Base-by-base conservation (phyloP, 2,888 invertebrate genomes). In the Trimorus sp. region DNA sequence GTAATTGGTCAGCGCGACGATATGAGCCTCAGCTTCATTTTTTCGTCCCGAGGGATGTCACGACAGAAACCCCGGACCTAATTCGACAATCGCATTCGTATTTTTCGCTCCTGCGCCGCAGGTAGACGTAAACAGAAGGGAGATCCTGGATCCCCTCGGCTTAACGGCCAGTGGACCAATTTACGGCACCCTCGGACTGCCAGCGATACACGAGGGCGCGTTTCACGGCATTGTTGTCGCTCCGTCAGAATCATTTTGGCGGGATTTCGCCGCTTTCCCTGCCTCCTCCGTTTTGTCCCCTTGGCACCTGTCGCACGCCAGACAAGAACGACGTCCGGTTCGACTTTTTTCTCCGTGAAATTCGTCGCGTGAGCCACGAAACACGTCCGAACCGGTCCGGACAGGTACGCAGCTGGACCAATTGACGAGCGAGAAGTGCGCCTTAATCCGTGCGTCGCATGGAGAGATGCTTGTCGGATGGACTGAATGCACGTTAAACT, bases 71-170 rank as follows among this genome's bases (percentile, higher is more conserved):
- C n/a, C 26, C 26, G 26, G 53, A 26, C 37, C 63, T 60, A 77
- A 70, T 70, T 62, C 59, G 74, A 65, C 58, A 59, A 66, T 58
- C 58, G 45, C 58, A 59, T 79, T 73, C 59, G 42, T 66, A 26
- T 40, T 49, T 74, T 60, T n/a, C 68, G 65, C 73, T 60, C 69
- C 70, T 53, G 78, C 75, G 74, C n/a, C 75, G 70, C 82, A 84
- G 81, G 85, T 83, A 83, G 70, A 83, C 83, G 76, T 82, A 81
- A 82, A 83, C 66, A 78, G 70, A 82, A 66, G 79, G 83, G 62
- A 76, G 63, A 58, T 3, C 51, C 48, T 49, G 40, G 54, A 38
- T 80, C 65, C 74, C 68, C 59, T 54, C 71, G 68, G 53, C 69
- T 68, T 66, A 73, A 76, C 68, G 56, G 59, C 56, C 60, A 82